Percentiles rank a stretch among this genome's conserved stretches.
Evolutionary conservation across 2,888 invertebrate species (phyloP).

Genomic region (Myopa testacea): DNA sequence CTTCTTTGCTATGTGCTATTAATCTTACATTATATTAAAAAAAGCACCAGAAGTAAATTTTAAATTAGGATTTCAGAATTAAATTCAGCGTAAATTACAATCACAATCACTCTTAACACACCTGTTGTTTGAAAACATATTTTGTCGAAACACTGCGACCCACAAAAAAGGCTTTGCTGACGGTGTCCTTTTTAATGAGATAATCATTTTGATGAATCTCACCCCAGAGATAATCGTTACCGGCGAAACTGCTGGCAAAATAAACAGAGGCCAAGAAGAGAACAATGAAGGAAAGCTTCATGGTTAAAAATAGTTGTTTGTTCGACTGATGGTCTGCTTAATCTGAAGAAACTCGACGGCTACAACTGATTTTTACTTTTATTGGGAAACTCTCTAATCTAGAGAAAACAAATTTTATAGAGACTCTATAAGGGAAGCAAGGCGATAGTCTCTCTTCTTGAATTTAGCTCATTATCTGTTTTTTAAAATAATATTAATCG

Average conservation of each 20-base stretch:
- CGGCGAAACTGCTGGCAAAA: slow-evolving; percentile 46
- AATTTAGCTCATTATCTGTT: too few relatives aligned
- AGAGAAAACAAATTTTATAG: too few relatives aligned
- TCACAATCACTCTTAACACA: slow-evolving; percentile 9
- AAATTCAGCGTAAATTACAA: too few relatives aligned
- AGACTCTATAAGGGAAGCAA: too few relatives aligned
- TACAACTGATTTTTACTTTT: neutral
- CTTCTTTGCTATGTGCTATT: too few relatives aligned
- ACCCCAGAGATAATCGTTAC: slow-evolving; percentile 60
- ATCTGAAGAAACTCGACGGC: neutral
- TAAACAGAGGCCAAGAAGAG: slow-evolving; percentile 33
- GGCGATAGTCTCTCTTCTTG: too few relatives aligned
- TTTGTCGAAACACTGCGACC: slow-evolving; percentile 48
- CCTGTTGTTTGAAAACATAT: slow-evolving; percentile 43
- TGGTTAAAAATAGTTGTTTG: neutral
- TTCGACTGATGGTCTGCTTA: neutral
- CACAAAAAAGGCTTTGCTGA: slow-evolving; percentile 53
- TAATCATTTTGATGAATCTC: slow-evolving; percentile 51
- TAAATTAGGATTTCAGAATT: too few relatives aligned
- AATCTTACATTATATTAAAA: too few relatives aligned
- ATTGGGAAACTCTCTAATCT: neutral
- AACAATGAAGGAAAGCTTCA: slow-evolving; percentile 24
- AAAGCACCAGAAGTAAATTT: too few relatives aligned
- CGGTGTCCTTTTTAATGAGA: slow-evolving; percentile 55
- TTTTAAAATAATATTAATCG: too few relatives aligned